A percentile compares a stretch with the other conserved stretches of the same genome.
Evolutionary conservation across 2,888 invertebrate genomes (phyloP).

Genomic region (Lucinisca nassula): DNA sequence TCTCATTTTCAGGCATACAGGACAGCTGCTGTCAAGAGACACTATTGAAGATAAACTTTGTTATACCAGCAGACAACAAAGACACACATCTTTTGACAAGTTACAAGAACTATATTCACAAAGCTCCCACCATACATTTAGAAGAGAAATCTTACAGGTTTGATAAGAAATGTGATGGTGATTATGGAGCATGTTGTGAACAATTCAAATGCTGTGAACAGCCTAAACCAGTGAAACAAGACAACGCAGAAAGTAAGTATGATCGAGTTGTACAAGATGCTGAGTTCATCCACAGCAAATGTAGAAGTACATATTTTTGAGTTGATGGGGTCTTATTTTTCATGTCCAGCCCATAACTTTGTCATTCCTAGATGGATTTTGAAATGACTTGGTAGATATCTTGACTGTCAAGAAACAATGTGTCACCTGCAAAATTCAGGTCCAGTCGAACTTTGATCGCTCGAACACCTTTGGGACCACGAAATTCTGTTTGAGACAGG

Average conservation of each 20-base stretch:
- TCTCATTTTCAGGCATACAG: not conserved
- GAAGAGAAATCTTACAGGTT: constrained; percentile 33
- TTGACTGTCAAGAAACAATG: too few species aligned
- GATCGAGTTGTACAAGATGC: not conserved
- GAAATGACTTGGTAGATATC: too few species aligned
- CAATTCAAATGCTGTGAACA: constrained; percentile 34
- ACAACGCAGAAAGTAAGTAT: constrained; percentile 43
- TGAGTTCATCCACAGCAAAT: too few species aligned
- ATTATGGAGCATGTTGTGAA: not conserved
- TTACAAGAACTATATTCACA: constrained; percentile 45
- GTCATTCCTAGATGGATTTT: too few species aligned
- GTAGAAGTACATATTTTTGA: too few species aligned
- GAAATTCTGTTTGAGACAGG: too few species aligned
- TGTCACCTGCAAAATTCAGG: too few species aligned
- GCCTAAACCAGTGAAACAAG: constrained; percentile 7
- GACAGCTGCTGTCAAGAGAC: constrained; percentile 39
- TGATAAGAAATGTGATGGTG: constrained; percentile 39
- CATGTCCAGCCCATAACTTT: too few species aligned
- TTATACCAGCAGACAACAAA: constrained; percentile 37
- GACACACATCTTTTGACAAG: constrained; percentile 30
- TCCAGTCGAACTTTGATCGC: too few species aligned
- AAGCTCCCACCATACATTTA: constrained; percentile 21
- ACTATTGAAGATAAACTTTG: constrained; percentile 56
- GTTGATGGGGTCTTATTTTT: too few species aligned
- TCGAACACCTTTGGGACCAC: too few species aligned